Evolutionary conservation across 2,888 invertebrate species (phyloP), one percentile per base, ranked within the genome.

Genomic region (Bhutanitis thaidina): DNA sequence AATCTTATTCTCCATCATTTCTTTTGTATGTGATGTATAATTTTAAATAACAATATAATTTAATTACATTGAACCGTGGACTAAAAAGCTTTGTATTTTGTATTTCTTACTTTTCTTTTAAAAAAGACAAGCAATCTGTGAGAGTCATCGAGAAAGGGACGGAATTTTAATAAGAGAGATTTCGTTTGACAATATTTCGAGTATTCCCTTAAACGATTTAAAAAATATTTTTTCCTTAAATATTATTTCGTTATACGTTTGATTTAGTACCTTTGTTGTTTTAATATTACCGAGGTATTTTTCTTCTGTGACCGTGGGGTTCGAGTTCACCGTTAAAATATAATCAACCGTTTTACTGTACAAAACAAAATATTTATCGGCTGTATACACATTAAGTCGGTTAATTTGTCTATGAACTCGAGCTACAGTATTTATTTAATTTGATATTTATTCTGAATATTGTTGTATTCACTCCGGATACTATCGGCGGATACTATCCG

Each of bases 151-250:
- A 44, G 43, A 12, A 12, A 9, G 44, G 44, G 27, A 13, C 27
- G 44, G 50, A 44, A 50, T 50, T 50, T 50, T 34, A 50, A 50
- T 50, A 50, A 39, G 44, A 45, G 38, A 43, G 43, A 44, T 34
- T 35, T 34, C 44, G 43, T 44, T 50, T 14, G 27, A 43, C 15
- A 39, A 44, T 34, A 43, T 50, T 38, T 43, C 43, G 34, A 50
- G n/a, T 35, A 9, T 45, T 45, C 15, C 9, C 15, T 35, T 50
- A 45, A 50, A 45, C 39, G 44, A 45, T 38, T 39, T 35, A 34
- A 32, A 43, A 29, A 29, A 32, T 25, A 34, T 37, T 45, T 34
- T 36, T 10, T 10, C 13, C 43, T 8, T 37, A 5, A 9, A 30
- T 37, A 15, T 43, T 29, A 37, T 43, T 43, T 27, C 25, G 25